Evolutionary conservation across 2,888 invertebrate genomes (phyloP).

Genomic region (Lapara coniferarum): DNA sequence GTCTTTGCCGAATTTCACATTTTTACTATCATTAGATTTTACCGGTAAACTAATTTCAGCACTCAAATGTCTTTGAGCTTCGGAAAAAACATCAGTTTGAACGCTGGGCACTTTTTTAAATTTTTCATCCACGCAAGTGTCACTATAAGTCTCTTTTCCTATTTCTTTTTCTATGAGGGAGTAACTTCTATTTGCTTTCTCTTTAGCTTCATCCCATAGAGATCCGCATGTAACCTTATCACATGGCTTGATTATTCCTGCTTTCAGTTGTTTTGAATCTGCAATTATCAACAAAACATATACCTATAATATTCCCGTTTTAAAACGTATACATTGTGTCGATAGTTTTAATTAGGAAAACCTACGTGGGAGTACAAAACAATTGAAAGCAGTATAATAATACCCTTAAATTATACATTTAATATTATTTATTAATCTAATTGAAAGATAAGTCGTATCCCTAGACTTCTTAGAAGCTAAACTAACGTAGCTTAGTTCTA

Average conservation of each 20-base stretch:
- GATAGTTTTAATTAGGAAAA: conserved; percentile 24
- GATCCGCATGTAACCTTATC: conserved; percentile 38
- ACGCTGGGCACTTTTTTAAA: conserved; percentile 22
- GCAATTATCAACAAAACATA: conserved; percentile 47
- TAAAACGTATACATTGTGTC: conserved; percentile 16
- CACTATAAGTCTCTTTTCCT: conserved; percentile 24
- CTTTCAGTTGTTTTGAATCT: conserved; percentile 58
- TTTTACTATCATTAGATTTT: conserved; percentile 14
- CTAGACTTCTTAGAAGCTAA: not conserved
- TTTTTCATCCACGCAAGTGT: conserved; percentile 1
- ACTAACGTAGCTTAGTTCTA: not conserved
- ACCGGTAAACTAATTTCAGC: not conserved
- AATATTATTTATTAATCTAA: not conserved
- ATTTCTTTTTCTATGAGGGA: conserved; percentile 29
- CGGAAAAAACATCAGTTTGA: conserved; percentile 24
- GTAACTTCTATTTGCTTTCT: conserved; percentile 22
- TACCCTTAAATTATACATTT: not conserved
- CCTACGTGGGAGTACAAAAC: conserved; percentile 72
- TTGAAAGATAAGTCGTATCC: not conserved
- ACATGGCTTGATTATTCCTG: conserved; percentile 36
- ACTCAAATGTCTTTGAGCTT: conserved; percentile 26
- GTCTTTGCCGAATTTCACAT: conserved; percentile 25
- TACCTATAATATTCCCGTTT: conserved; percentile 13
- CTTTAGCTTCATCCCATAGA: conserved; percentile 29
- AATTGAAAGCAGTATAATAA: conserved; percentile 45